These are phyloP conservation scores for Drosophila testacea DNA, from an alignment of 2,888 invertebrate genomes.

Conservation along the genomic window DNA sequence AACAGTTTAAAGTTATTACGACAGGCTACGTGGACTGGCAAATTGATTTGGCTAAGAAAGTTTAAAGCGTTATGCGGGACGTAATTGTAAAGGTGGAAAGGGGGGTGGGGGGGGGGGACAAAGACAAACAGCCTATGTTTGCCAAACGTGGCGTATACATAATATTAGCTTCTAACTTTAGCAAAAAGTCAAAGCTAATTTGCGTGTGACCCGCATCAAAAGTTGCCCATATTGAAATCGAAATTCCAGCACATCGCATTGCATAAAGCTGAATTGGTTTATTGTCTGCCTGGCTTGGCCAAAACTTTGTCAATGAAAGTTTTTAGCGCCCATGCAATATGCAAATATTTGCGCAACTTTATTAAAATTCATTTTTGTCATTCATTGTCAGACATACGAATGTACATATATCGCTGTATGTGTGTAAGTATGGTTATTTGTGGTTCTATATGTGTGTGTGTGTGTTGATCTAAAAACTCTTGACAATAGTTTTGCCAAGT, in stretches of 20 bases:
- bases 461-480: constrained; percentile 64
- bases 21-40: constrained; percentile 61
- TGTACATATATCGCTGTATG: background rate
- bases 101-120: background rate
- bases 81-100: background rate
- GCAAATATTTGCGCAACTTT: constrained; percentile 78
- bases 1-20: constrained; percentile 79
- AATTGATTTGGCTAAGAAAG: constrained; percentile 75
- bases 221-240: constrained; percentile 57
- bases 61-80: constrained; percentile 52
- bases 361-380: constrained; percentile 81
- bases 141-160: constrained; percentile 56
- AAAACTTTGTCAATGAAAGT: constrained; percentile 76
- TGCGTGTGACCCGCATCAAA: constrained; percentile 76
- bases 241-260: constrained; percentile 59
- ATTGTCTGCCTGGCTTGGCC: constrained; percentile 54
- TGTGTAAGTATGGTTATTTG: constrained; percentile 5
- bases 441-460: constrained; percentile 21
- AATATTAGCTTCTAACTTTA: constrained; percentile 69
- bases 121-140: constrained; percentile 59
- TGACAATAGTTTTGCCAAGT: constrained; percentile 76
- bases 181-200: constrained; percentile 70
- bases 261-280: constrained; percentile 71
- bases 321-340: constrained; percentile 73
- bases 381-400: constrained; percentile 56